phyloP scores from a whole-genome alignment of 1,140 invertebrate species.

The Trichoplusia ni region DNA sequence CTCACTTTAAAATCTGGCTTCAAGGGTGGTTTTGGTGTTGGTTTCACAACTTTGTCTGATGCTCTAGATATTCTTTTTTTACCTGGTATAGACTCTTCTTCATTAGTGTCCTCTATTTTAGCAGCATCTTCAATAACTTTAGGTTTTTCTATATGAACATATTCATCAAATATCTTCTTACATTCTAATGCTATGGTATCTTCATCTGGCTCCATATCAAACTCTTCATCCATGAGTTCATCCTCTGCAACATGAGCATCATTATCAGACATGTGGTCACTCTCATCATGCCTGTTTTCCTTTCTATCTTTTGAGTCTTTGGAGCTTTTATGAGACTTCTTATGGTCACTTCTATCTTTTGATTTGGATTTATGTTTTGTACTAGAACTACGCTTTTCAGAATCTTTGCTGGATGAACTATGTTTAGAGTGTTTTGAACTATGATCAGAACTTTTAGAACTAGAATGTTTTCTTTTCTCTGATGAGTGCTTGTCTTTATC shows the following conservation, averaged over 20 bases:
- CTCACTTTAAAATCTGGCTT: constrained; percentile 76
- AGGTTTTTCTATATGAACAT: constrained; percentile 66
- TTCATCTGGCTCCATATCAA: constrained; percentile 75
- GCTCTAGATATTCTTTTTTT: constrained; percentile 78
- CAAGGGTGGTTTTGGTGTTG: constrained; percentile 52
- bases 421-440: constrained; percentile 45
- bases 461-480: constrained; percentile 54
- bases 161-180: constrained; percentile 81
- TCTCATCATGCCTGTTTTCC: constrained; percentile 43
- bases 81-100: constrained; percentile 64
- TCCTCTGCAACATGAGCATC: constrained; percentile 41
- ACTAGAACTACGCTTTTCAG: constrained; percentile 53
- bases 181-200: constrained; percentile 75
- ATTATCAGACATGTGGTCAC: constrained; percentile 42
- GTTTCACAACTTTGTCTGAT: constrained; percentile 65
- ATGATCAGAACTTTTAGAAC: constrained; percentile 54
- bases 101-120: constrained; percentile 46
- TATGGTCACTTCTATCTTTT: constrained; percentile 37
- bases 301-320: constrained; percentile 60
- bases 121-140: constrained; percentile 46
- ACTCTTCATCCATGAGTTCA: constrained; percentile 48
- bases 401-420: constrained; percentile 48
- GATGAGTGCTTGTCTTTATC: constrained; percentile 46
- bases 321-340: constrained; percentile 50
- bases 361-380: constrained; percentile 48